Base-by-base conservation (phyloP, 2,113 vertebrate genomes). In the Ageneiosus marmoratus region DNA sequence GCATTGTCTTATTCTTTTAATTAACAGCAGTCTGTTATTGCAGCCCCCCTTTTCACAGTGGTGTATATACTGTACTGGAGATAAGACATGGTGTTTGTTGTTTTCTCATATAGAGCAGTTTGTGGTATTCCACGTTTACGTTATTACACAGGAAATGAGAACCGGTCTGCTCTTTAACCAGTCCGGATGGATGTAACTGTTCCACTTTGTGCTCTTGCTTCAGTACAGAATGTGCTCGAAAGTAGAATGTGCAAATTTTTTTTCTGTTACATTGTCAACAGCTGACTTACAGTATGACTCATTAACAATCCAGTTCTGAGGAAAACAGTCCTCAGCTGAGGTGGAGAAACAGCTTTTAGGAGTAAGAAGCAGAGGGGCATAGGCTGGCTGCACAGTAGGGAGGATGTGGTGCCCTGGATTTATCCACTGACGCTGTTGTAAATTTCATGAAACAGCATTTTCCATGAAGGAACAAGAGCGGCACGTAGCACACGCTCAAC, bases 261-360 rank as follows among this genome's bases (percentile, higher is more conserved):
- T 82, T 82, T 74, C 67, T 22, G 51, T 74, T 74, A 74, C 55
- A 37, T 8, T 76, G 48, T 77, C 60, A 77, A 83, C 58, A 67
- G n/a, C 1, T 9, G 34, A 56, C 11, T 13, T 44, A 44, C 27
- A 69, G 50, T n/a, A 29, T 83, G 81, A 83, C 29, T 83, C 73
- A 83, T 41, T 34, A 46, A 62, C 56, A 22, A 22, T 22, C 41
- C 77, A 20, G 56, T 63, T 83, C 72, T 50, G 7, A 75, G 20
- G 13, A 22, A 63, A 46, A 12, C 24, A 53, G 37, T 5, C 37
- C 3, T 41, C 37, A 41, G 37, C 37, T 41, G 37, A 62, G 55
- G 41, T 60, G 22, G 20, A 81, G 56, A 22, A 82, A 18, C 50
- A 29, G 20, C 18, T 34, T 48, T 58, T 60, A 13, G 18, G 37